phyloP scores from a whole-genome alignment of 2,113 vertebrate genomes.

The Cinclus cinclus region DNA sequence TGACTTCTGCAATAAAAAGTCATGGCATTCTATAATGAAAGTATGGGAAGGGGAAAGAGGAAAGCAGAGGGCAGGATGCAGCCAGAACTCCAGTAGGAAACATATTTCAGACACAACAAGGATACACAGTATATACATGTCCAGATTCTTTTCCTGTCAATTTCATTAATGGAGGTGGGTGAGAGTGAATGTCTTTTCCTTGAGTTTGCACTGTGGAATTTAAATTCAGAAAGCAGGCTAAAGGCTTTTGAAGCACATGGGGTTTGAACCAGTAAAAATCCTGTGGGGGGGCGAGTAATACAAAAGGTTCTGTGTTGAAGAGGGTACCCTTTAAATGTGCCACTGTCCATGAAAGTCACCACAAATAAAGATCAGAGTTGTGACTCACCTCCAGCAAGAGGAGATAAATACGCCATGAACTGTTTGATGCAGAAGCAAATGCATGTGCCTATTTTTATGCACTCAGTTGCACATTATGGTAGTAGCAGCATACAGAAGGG shows the following conservation, averaged over 20 bases:
- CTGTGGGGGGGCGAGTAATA: no score
- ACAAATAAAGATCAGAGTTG: not conserved
- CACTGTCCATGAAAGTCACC: not conserved
- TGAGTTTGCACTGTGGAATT: not conserved
- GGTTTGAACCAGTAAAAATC: not conserved
- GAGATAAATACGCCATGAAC: not conserved
- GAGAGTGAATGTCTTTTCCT: not conserved
- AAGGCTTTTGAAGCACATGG: not conserved
- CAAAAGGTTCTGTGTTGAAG: not conserved
- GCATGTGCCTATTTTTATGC: slow-evolving; percentile 7
- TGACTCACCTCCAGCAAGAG: not conserved
- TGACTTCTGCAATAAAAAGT: not conserved
- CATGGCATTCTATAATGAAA: not conserved
- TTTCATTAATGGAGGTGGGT: not conserved
- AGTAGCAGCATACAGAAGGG: not conserved
- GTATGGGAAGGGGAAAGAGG: not conserved
- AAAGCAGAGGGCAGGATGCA: not conserved
- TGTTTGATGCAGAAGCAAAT: not conserved
- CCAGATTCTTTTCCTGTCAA: not conserved
- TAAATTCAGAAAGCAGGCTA: not conserved
- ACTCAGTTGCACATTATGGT: not conserved
- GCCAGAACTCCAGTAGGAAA: not conserved
- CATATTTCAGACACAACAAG: not conserved
- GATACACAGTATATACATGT: not conserved
- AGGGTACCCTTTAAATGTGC: not conserved